Percentiles rank a stretch among this genome's conserved stretches.
These are phyloP conservation scores for Marronus borbonicus DNA, from an alignment of 2,888 invertebrate genomes.

Conservation along the genomic window DNA sequence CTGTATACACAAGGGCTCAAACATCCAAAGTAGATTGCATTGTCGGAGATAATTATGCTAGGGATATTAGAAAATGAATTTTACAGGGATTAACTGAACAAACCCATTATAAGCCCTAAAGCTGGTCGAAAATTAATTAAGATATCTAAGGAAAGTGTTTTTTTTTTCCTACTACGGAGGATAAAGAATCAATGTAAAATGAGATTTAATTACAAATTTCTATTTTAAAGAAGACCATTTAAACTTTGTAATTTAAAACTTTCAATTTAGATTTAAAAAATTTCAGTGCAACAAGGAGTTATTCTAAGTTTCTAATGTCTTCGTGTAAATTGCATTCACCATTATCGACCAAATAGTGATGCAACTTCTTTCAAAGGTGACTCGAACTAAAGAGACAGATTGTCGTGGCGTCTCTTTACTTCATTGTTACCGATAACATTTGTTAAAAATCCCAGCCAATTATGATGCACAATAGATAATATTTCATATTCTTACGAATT, in stretches of 20 bases:
- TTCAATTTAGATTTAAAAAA: too few relatives aligned
- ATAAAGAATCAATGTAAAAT: too few relatives aligned
- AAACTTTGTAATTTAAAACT: neutral
- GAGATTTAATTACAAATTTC: neutral
- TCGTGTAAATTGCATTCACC: neutral
- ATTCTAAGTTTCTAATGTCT: too few relatives aligned
- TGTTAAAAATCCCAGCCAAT: too few relatives aligned
- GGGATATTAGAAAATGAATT: slow-evolving; percentile 37
- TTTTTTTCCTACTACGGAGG: too few relatives aligned
- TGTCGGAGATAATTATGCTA: slow-evolving; percentile 21
- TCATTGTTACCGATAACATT: too few relatives aligned
- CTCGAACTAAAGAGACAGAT: too few relatives aligned
- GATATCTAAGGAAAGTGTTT: neutral
- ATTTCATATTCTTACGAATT: too few relatives aligned
- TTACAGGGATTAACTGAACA: slow-evolving; percentile 36
- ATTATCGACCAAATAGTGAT: neutral
- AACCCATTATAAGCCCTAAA: slow-evolving; percentile 39
- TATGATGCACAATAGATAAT: too few relatives aligned
- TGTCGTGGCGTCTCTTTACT: too few relatives aligned
- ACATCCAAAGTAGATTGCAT: slow-evolving; percentile 26
- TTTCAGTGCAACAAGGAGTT: too few relatives aligned
- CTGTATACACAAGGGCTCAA: slow-evolving; percentile 1
- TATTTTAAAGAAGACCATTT: neutral
- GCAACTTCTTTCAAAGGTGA: too few relatives aligned
- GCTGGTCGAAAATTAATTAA: slow-evolving; percentile 30